Conservation (phyloP, 2,797 vertebrate species). For the Podarcis lilfordi region DNA sequence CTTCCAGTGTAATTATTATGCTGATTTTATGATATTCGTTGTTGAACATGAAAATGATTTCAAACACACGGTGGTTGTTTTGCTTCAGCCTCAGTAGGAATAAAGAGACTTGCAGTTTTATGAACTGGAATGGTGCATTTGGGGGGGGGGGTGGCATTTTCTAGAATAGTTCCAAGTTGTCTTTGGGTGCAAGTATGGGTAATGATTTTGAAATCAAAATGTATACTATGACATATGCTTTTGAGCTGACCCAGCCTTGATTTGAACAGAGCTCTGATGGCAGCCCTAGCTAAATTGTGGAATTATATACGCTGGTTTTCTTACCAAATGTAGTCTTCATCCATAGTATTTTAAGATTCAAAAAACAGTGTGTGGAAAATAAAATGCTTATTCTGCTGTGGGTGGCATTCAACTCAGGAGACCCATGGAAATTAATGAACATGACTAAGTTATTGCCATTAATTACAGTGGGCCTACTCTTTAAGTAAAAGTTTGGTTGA, state of each 20-base stretch:
- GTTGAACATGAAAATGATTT: not conserved
- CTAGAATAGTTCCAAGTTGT: not conserved
- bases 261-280: not conserved
- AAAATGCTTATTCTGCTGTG: not conserved
- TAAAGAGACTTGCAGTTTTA: not conserved
- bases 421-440: too few relatives aligned
- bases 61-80: not conserved
- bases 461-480: too few relatives aligned
- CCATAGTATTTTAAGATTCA: not conserved
- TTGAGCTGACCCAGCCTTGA: not conserved
- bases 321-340: not conserved
- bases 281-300: not conserved
- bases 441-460: too few relatives aligned
- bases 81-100: not conserved
- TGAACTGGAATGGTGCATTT: not conserved
- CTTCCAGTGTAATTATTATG: conserved; percentile 4
- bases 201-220: not conserved
- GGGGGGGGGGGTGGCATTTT: not conserved
- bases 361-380: not conserved
- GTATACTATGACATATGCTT: not conserved
- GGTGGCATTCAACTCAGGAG: too few relatives aligned
- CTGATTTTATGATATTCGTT: conserved; percentile 18
- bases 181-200: not conserved
- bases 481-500: too few relatives aligned
- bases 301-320: not conserved